These are phyloP conservation scores for Ptychodera flava DNA, from an alignment of 35 echinoderm and acorn worm species.

Conservation along the genomic window DNA sequence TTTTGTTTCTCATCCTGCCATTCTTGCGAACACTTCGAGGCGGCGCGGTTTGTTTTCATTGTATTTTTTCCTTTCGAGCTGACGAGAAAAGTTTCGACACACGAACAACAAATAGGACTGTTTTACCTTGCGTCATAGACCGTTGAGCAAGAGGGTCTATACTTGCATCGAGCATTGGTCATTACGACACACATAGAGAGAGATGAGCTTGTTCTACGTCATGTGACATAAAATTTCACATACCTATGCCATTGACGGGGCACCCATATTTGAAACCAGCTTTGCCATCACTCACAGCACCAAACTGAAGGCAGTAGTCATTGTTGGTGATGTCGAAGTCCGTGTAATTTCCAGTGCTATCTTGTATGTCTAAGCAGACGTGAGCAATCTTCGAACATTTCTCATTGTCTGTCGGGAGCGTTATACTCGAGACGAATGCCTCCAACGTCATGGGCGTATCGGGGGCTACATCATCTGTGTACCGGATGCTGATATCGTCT, in stretches of 20 bases:
- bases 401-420: background rate
- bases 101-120: no score
- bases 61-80: no score
- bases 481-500: background rate
- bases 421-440: background rate
- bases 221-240: no score
- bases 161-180: no score
- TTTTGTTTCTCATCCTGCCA: no score
- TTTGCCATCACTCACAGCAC: background rate
- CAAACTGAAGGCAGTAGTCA: background rate
- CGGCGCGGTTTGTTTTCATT: no score
- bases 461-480: background rate
- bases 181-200: no score
- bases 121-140: no score
- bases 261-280: background rate
- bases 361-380: background rate
- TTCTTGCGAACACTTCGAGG: no score
- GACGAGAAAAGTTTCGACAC: no score
- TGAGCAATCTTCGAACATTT: background rate
- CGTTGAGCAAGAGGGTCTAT: no score
- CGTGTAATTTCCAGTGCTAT: background rate
- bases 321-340: background rate
- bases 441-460: background rate
- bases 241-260: background rate
- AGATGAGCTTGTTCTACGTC: no score